Percentiles rank a stretch among this genome's conserved stretches.
phyloP scores from a whole-genome alignment of 2,888 invertebrate species.

The Andrena fulva region DNA sequence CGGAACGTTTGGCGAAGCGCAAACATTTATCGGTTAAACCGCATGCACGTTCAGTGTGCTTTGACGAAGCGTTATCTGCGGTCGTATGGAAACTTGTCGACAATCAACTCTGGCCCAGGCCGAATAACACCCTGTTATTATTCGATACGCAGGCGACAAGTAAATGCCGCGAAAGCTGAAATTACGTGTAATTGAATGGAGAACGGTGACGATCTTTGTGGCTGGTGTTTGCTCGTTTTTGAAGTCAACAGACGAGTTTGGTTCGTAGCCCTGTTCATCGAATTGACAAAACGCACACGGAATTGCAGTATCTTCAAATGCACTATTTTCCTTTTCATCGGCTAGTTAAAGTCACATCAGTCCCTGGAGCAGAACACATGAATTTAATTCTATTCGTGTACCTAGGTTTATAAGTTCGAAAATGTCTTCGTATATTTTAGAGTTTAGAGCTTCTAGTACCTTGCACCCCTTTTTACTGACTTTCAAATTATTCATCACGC shows the following conservation, averaged over 20 bases:
- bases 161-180: background rate
- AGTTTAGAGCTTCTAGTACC: background rate
- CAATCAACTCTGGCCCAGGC: conserved; percentile 34
- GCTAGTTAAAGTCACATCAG: background rate
- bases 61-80: conserved; percentile 50
- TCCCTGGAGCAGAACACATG: background rate
- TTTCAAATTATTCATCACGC: background rate
- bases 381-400: background rate
- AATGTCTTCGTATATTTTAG: background rate
- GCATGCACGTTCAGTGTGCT: conserved; percentile 36
- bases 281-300: background rate
- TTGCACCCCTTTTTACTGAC: too few relatives aligned
- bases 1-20: conserved; percentile 69
- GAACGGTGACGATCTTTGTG: conserved; percentile 7
- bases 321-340: background rate
- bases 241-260: background rate
- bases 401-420: background rate
- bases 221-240: background rate
- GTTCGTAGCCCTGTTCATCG: background rate
- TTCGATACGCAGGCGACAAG: conserved; percentile 4
- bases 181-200: conserved; percentile 11
- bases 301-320: background rate
- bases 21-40: conserved; percentile 65
- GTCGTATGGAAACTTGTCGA: conserved; percentile 50
- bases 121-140: conserved; percentile 17